These are phyloP conservation scores for Lynx canadensis DNA, from an alignment of 2,113 vertebrate species.

Conservation along the genomic window DNA sequence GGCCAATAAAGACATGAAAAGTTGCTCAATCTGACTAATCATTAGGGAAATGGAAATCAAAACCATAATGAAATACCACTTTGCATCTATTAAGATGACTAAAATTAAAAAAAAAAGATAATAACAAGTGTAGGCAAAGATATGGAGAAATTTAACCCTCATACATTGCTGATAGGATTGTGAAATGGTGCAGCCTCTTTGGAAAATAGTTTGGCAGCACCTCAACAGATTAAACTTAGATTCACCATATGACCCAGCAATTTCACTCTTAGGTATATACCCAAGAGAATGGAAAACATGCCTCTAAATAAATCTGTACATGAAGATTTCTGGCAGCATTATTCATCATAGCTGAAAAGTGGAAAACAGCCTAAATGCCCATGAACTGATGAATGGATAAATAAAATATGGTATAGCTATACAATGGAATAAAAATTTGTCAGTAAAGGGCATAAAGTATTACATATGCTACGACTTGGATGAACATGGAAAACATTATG, in stretches of 20 bases:
- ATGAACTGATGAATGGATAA: background rate
- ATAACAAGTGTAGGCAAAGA: background rate
- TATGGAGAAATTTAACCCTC: background rate
- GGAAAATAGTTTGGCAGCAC: background rate
- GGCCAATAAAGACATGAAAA: background rate
- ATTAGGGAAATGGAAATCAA: conserved; percentile 8
- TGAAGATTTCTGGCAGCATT: background rate
- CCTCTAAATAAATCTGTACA: background rate
- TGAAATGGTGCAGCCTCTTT: background rate
- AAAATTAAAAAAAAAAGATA: conserved; percentile 1
- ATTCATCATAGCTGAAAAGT: background rate
- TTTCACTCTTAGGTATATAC: background rate
- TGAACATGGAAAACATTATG: conserved; percentile 4
- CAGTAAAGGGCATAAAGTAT: conserved; percentile 17
- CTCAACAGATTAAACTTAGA: conserved; percentile 44
- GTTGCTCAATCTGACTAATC: background rate
- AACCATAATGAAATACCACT: background rate
- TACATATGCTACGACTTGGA: background rate
- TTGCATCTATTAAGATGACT: background rate
- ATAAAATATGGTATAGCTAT: background rate
- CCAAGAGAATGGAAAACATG: background rate
- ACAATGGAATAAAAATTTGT: background rate
- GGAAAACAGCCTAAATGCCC: background rate
- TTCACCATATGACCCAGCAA: background rate
- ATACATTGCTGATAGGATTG: background rate